These are phyloP conservation scores for Axinella damicornis DNA, from an alignment of 37 sponge, comb jelly and placozoan species.

Conservation along the genomic window DNA sequence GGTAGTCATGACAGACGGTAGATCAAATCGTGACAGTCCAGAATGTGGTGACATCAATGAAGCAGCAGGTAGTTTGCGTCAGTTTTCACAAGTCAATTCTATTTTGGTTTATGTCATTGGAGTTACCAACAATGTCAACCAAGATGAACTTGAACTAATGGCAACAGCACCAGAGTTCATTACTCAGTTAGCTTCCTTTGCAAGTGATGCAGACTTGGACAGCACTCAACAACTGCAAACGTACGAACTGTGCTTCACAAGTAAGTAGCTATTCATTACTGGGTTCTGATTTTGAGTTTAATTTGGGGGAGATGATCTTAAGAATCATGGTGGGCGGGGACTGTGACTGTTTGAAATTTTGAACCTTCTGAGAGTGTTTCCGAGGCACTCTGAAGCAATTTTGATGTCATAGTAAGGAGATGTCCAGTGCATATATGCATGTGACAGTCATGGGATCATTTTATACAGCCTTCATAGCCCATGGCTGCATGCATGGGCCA, in stretches of 20 bases:
- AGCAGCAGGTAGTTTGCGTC: background rate
- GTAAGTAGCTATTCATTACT: no score
- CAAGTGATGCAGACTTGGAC: background rate
- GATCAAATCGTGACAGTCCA: background rate
- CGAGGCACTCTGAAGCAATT: no score
- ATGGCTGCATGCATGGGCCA: no score
- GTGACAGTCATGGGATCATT: no score
- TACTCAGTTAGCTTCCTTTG: slow-evolving; percentile 1
- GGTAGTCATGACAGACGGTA: slow-evolving; percentile 22
- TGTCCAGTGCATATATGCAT: no score
- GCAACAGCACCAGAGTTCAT: slow-evolving; percentile 10
- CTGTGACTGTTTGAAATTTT: no score
- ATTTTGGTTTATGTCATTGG: slow-evolving; percentile 15
- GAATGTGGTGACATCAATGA: background rate
- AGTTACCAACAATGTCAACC: background rate
- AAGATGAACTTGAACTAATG: background rate
- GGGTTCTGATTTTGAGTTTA: no score
- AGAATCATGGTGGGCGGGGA: no score
- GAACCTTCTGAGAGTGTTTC: no score
- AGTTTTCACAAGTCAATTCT: background rate
- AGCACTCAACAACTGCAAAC: background rate
- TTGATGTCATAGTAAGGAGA: no score
- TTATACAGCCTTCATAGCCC: no score
- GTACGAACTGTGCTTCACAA: slow-evolving; percentile 7
- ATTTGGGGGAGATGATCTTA: no score